Conservation (phyloP, 1,140 invertebrate genomes). For the Rhagoletis pomonella region DNA sequence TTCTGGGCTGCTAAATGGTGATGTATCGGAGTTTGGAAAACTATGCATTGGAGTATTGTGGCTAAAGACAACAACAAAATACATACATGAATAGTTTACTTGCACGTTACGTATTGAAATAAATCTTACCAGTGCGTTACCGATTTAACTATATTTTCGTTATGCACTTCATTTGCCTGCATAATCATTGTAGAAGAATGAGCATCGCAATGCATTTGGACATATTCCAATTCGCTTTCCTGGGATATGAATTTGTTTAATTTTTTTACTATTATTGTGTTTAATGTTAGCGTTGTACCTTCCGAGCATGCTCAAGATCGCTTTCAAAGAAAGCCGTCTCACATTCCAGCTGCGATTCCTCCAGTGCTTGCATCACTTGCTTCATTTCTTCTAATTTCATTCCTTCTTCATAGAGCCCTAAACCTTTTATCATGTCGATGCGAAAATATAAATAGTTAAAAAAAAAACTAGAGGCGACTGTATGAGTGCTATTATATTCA, state of each 20-base stretch:
- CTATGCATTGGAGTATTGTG: not conserved
- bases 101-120: too few relatives aligned
- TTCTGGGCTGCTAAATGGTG: slow-evolving; percentile 33
- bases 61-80: not conserved
- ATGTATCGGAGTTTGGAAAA: not conserved
- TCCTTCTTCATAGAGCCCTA: slow-evolving; percentile 63
- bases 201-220: not conserved
- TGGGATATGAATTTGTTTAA: not conserved
- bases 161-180: not conserved
- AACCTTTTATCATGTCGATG: not conserved
- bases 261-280: not conserved
- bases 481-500: too few relatives aligned
- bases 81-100: not conserved
- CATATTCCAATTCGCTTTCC: slow-evolving; percentile 22
- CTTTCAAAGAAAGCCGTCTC: slow-evolving; percentile 37
- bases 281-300: not conserved
- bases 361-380: slow-evolving; percentile 59
- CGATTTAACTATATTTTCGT: not conserved
- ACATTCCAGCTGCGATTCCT: slow-evolving; percentile 57
- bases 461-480: too few relatives aligned
- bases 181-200: slow-evolving; percentile 1
- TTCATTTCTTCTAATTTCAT: slow-evolving; percentile 65
- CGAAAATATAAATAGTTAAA: too few relatives aligned
- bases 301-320: slow-evolving; percentile 51
- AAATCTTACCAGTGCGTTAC: not conserved